Base-by-base conservation (phyloP, 2,888 invertebrate genomes). In the Glyphotaelius pellucidus region DNA sequence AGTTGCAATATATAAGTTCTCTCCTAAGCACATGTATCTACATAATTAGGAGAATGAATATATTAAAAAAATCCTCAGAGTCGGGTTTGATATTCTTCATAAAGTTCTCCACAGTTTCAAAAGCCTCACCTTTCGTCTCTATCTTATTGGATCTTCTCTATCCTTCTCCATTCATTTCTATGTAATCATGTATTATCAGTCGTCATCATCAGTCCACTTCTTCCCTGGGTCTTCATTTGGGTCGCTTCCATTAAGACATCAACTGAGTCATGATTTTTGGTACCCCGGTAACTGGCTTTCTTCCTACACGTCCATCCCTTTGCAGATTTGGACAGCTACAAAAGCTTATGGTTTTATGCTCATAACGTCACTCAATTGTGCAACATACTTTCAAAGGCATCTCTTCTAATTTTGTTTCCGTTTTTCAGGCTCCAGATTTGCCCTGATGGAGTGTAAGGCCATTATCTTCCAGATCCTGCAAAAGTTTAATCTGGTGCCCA, bases 361-460 rank as follows among this genome's bases (percentile, higher is more conserved):
- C 19, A 52, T 19, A 19, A 52, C 15, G 4, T 19, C 4, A 52
- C 52, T 19, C 4, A 19, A 52, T 52, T 52, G 52, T 4, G 4
- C 19, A 52, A 52, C 2, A 52, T 19, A 15, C 19, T 19, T 52
- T 52, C 1, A 1, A 52, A 52, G 19, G 15, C 19, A 25, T 67
- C 1, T 67, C 5, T 19, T 25, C 12, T 42, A 42, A 14, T 14
- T 42, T 42, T 42, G 12, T 25, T 4, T 2, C 5, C 4, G 3
- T 67, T 67, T 91, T 91, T 11, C 86, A 93, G 93, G 92, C 31
- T 93, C 93, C 25, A 87, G 93, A 9, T 93, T 91, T 83, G 92
- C 93, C 31, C 85, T 93, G 52, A 92, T 93, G 92, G 92, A 91
- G 84, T 90, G 88, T 31, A 93, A 93, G 83, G 67, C 91, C 30